These are phyloP conservation scores for Fissipunctia ypsillon DNA, from an alignment of 2,888 invertebrate genomes.

Conservation along the genomic window DNA sequence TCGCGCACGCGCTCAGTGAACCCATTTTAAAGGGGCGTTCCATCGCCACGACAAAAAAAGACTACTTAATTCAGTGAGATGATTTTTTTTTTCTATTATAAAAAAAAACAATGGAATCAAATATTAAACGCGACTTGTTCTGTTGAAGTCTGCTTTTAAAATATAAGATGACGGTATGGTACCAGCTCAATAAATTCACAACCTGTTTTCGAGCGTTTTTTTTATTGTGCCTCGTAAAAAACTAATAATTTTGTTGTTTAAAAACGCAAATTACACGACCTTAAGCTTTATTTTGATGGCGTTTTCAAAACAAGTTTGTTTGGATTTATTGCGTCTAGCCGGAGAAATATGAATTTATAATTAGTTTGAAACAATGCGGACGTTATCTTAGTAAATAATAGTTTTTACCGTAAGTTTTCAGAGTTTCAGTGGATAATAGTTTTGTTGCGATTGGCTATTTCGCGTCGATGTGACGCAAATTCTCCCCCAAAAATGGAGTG, in stretches of 20 bases:
- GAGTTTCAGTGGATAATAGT: not conserved
- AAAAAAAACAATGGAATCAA: not conserved
- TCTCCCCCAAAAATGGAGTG: too few relatives aligned
- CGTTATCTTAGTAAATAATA: not conserved
- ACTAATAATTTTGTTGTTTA: constrained; percentile 20
- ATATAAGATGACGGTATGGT: constrained; percentile 17
- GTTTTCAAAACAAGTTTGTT: constrained; percentile 57
- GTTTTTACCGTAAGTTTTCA: not conserved
- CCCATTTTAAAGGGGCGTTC: constrained; percentile 60
- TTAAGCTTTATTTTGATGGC: constrained; percentile 40
- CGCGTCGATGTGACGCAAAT: too few relatives aligned
- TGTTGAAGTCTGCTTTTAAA: constrained; percentile 23
- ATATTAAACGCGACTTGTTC: constrained; percentile 12
- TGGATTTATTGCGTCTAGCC: constrained; percentile 23
- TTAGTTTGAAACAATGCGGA: constrained; percentile 29
- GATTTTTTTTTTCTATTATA: not conserved
- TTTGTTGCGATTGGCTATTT: too few relatives aligned
- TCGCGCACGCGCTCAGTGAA: constrained; percentile 74
- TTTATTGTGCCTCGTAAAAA: constrained; percentile 8
- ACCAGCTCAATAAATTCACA: constrained; percentile 29
- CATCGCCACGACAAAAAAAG: constrained; percentile 41
- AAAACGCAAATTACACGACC: constrained; percentile 45
- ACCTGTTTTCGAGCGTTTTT: constrained; percentile 42
- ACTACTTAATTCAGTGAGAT: not conserved
- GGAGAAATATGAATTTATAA: constrained; percentile 39